Evolutionary conservation across 1,140 invertebrate species (phyloP).

Genomic region (Lysiphlebus fabarum): DNA sequence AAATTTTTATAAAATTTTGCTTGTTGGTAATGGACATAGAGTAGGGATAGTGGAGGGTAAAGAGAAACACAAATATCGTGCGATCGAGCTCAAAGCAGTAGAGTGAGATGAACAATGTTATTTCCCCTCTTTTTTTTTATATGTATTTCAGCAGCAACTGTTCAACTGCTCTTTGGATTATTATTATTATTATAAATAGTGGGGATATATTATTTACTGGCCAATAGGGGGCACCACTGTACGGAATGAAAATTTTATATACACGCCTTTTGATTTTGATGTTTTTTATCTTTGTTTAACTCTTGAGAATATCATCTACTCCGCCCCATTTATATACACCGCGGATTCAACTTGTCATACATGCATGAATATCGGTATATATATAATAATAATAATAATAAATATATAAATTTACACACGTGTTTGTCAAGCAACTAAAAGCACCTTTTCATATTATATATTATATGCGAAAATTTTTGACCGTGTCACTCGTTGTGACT

Average conservation of each 20-base stretch:
- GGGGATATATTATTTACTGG: conserved; percentile 34
- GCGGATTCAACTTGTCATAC: conserved; percentile 7
- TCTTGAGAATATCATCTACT: conserved; percentile 15
- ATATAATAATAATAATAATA: no score
- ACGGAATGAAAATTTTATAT: conserved; percentile 21
- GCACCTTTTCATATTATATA: conserved; percentile 13
- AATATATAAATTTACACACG: conserved; percentile 11
- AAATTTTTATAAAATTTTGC: conserved; percentile 24
- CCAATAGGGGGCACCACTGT: conserved; percentile 42
- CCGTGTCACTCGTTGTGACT: conserved; percentile 28
- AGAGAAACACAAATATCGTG: conserved; percentile 14
- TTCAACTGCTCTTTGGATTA: no score
- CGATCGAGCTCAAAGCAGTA: conserved; percentile 16
- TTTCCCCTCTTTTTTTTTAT: no score
- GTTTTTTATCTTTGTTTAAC: conserved; percentile 26
- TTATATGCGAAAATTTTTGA: conserved; percentile 25
- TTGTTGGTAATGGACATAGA: no score
- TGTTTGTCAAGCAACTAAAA: conserved; percentile 8
- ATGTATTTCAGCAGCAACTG: no score
- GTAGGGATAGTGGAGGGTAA: no score
- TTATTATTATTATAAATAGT: conserved; percentile 16
- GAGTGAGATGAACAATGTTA: no score
- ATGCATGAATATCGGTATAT: not conserved
- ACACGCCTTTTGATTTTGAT: conserved; percentile 15
- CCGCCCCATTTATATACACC: not conserved